A percentile compares a stretch with the other conserved stretches of the same genome.
phyloP scores from a whole-genome alignment of 1,140 invertebrate species.

The Ephestia elutella region DNA sequence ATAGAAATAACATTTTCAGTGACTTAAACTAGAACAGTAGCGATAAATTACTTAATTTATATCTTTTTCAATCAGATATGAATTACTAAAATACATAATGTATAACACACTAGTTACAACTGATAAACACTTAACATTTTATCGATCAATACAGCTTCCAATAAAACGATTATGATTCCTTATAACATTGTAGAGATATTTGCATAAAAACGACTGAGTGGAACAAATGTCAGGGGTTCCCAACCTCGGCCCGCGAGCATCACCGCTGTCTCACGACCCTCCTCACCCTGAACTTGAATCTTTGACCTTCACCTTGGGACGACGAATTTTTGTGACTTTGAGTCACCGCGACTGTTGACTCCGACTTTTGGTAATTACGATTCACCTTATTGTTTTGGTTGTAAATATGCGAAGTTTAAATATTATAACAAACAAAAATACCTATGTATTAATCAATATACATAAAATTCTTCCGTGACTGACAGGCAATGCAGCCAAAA shows the following conservation, averaged over 20 bases:
- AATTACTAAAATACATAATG: no score
- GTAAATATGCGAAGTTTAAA: no score
- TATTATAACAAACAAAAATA: no score
- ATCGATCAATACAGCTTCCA: background rate
- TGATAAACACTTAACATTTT: no score
- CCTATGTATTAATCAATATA: no score
- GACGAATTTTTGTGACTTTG: conserved; percentile 22
- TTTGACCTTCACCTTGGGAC: conserved; percentile 19
- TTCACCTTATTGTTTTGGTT: background rate
- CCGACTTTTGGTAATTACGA: background rate
- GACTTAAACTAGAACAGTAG: no score
- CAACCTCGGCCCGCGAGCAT: conserved; percentile 44
- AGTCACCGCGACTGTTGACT: background rate
- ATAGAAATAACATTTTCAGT: no score
- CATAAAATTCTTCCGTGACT: no score
- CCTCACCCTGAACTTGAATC: conserved; percentile 45
- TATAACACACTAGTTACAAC: no score
- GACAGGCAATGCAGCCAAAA: no score
- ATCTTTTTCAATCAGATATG: no score
- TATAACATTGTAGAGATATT: conserved; percentile 5
- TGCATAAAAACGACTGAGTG: conserved; percentile 13
- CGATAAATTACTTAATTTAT: no score
- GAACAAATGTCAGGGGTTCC: conserved; percentile 54
- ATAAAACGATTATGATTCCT: background rate
- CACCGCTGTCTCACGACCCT: conserved; percentile 55